These are phyloP conservation scores for Pogonocichla stellata DNA, from an alignment of 2,113 vertebrate species.

Conservation along the genomic window DNA sequence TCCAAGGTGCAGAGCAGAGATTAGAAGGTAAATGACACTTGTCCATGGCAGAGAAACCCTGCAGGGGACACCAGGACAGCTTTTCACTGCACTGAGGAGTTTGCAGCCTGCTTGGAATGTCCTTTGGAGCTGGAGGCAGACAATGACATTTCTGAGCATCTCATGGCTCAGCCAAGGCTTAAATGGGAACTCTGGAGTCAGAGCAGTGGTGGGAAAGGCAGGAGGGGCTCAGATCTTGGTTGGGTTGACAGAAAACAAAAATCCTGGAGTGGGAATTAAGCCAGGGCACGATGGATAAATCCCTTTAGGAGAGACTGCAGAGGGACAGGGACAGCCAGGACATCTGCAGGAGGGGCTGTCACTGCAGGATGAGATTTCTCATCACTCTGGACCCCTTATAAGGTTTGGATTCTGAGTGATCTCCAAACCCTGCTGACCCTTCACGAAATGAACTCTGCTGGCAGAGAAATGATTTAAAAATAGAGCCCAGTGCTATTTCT, in stretches of 20 bases:
- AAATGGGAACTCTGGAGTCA: background rate
- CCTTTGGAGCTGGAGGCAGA: background rate
- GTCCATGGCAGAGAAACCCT: background rate
- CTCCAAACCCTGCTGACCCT: conserved; percentile 6
- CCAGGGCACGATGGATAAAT: background rate
- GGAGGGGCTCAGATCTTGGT: background rate
- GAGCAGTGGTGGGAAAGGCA: background rate
- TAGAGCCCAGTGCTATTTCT: conserved; percentile 42
- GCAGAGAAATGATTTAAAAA: conserved; percentile 19
- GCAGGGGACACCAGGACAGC: background rate
- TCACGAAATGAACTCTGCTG: background rate
- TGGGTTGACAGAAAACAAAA: background rate
- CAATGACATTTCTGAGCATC: background rate
- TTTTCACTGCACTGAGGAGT: background rate
- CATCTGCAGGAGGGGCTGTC: background rate
- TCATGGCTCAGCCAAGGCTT: background rate
- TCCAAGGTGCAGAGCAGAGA: conserved; percentile 15
- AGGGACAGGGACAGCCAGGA: background rate
- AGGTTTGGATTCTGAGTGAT: background rate
- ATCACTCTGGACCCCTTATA: background rate
- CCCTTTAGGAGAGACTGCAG: background rate
- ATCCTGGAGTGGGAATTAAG: background rate
- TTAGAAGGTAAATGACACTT: background rate
- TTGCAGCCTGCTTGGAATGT: background rate
- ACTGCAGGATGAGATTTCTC: background rate